These are phyloP conservation scores for Megamerina dolium DNA, from an alignment of 2,888 invertebrate species.

Conservation along the genomic window DNA sequence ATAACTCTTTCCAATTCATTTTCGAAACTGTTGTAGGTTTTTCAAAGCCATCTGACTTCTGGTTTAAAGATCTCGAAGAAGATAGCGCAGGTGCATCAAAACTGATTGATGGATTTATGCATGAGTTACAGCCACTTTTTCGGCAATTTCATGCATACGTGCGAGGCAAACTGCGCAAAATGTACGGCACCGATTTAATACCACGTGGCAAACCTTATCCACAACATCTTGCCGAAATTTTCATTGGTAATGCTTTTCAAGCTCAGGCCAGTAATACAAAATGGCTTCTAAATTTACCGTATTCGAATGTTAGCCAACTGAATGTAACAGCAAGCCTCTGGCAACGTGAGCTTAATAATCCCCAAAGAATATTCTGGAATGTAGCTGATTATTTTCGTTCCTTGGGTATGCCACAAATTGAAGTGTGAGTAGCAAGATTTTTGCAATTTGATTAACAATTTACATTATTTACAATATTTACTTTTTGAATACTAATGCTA, in stretches of 20 bases:
- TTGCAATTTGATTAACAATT: no score
- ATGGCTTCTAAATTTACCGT: conserved; percentile 61
- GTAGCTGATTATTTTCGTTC: conserved; percentile 80
- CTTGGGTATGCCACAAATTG: conserved; percentile 67
- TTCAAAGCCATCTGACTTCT: conserved; percentile 56
- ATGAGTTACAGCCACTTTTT: conserved; percentile 33
- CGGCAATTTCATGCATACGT: conserved; percentile 44
- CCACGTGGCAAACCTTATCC: conserved; percentile 33
- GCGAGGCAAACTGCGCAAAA: conserved; percentile 31
- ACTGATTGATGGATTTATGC: conserved; percentile 32
- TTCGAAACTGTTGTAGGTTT: conserved; percentile 14
- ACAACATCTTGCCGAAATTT: conserved; percentile 42
- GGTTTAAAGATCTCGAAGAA: conserved; percentile 62
- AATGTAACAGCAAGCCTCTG: conserved; percentile 69
- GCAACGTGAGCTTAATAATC: conserved; percentile 66
- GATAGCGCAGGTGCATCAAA: conserved; percentile 29
- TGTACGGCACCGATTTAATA: conserved; percentile 33
- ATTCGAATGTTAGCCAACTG: conserved; percentile 57
- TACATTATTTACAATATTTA: no score
- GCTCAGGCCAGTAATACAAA: conserved; percentile 48
- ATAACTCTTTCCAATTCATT: neutral
- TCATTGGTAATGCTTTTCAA: conserved; percentile 50
- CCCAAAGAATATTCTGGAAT: conserved; percentile 68
- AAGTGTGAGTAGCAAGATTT: conserved; percentile 22
- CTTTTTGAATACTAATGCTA: no score